Base-by-base conservation (phyloP, 2,888 invertebrate genomes). In the Leptothorax acervorum region DNA sequence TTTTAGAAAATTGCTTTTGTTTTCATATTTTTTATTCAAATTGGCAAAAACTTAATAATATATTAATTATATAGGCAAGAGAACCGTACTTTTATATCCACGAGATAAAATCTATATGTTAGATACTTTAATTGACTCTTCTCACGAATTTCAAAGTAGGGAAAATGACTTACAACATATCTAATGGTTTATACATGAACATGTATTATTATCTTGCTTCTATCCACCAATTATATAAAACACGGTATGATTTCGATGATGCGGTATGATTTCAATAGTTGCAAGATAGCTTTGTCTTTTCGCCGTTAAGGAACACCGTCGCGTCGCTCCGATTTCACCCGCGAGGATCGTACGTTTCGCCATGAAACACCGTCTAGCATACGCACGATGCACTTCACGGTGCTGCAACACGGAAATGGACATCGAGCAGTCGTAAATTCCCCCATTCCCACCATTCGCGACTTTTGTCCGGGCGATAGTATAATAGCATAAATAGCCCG, bases 401-500 rank as follows among this genome's bases (percentile, higher is more conserved):
- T 53, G 48, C 6, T 53, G 74, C 79, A 78, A 84, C 83, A 63
- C 82, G 84, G 63, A 84, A 84, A 74, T 70, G 68, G 70, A 85
- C 65, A 84, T 73, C 79, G 85, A 60, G 73, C 71, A 73, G 68
- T 74, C 83, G 70, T 83, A 82, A 85, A 83, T 86, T 86, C 82
- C 68, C 74, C 74, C 82, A 87, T 90, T 91, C 90, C 89, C 91
- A 90, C 86, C 90, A 82, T 86, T 83, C 85, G 82, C 88, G 88
- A 88, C 88, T 89, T 89, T 90, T 86, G 87, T 89, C 84, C 86
- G 88, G 78, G 85, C 88, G 88, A 83, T 85, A 75, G 81, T 63
- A 88, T 87, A 89, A 90, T 87, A 88, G 88, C 84, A 90, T 91
- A 90, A 91, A 92, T 89, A 90, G 90, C 90, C 90, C 90, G 91